Evolutionary conservation across 2,797 vertebrate species (phyloP).

Genomic region (Neostethus bicornis): DNA sequence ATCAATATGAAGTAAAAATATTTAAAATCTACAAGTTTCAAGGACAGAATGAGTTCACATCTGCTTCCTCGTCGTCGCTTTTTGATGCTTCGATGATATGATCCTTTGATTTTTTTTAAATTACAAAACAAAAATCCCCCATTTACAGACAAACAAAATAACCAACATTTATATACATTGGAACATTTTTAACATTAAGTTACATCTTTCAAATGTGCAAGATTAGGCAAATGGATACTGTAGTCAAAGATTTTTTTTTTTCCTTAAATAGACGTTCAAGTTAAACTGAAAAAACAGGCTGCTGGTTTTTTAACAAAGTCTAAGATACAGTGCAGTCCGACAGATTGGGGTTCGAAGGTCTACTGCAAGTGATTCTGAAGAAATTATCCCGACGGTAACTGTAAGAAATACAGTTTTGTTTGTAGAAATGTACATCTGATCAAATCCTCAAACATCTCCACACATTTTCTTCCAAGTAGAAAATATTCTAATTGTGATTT

Average conservation of each 20-base stretch:
- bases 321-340: conserved; percentile 68
- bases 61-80: conserved; percentile 76
- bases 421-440: conserved; percentile 39
- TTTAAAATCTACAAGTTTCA: conserved; percentile 96
- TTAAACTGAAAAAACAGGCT: conserved; percentile 84
- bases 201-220: conserved; percentile 87
- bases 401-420: conserved; percentile 45
- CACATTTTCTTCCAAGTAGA: neutral
- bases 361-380: conserved; percentile 37
- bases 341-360: conserved; percentile 22
- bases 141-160: conserved; percentile 75
- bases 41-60: conserved; percentile 87
- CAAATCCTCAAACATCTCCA: conserved; percentile 14
- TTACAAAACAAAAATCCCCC: conserved; percentile 84
- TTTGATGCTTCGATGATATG: conserved; percentile 81
- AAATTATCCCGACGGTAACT: conserved; percentile 28
- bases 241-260: conserved; percentile 81
- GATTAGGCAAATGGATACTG: conserved; percentile 87
- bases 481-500: conserved; percentile 54
- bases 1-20: conserved; percentile 99
- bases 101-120: conserved; percentile 85
- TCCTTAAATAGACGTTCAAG: conserved; percentile 84
- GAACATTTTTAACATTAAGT: conserved; percentile 86
- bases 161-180: conserved; percentile 83
- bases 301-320: conserved; percentile 82